Conservation (phyloP, 2,888 invertebrate genomes). For the Eledona agricola region DNA sequence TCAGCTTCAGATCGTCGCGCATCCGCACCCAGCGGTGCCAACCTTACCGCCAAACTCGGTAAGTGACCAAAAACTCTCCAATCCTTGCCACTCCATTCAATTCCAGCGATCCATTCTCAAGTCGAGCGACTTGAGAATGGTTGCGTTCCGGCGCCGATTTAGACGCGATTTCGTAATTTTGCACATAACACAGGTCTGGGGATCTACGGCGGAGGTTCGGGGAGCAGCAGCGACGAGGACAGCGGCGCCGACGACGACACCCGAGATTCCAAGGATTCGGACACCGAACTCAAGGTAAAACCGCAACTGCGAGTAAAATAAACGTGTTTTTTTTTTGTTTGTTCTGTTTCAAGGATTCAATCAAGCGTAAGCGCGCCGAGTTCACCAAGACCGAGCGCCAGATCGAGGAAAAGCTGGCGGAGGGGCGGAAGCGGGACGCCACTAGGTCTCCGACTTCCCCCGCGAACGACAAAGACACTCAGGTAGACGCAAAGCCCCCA, state of each 20-base stretch:
- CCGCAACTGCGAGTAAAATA: background rate
- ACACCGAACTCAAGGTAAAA: constrained; percentile 77
- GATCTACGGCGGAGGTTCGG: constrained; percentile 78
- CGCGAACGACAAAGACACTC: constrained; percentile 61
- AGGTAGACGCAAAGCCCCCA: constrained; percentile 59
- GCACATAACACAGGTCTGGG: constrained; percentile 72
- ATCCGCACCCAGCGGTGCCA: constrained; percentile 68
- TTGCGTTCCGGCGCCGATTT: too few relatives aligned
- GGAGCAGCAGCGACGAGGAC: constrained; percentile 65
- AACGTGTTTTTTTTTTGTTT: constrained; percentile 6
- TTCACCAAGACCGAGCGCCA: constrained; percentile 80
- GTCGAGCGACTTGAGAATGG: constrained; percentile 15
- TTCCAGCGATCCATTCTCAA: too few relatives aligned
- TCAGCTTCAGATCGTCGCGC: constrained; percentile 62
- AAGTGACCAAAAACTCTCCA: constrained; percentile 66
- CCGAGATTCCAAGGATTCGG: constrained; percentile 64
- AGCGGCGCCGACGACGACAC: constrained; percentile 62
- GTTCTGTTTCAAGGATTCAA: constrained; percentile 51
- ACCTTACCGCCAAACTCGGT: constrained; percentile 91
- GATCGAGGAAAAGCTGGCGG: constrained; percentile 75
- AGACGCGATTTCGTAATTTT: constrained; percentile 28
- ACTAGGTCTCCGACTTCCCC: constrained; percentile 60
- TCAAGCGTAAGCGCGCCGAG: constrained; percentile 72
- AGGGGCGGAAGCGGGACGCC: constrained; percentile 63
- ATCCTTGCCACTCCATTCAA: constrained; percentile 27